Evolutionary conservation across 2,113 vertebrate species (phyloP).

Genomic region (Podiceps cristatus): DNA sequence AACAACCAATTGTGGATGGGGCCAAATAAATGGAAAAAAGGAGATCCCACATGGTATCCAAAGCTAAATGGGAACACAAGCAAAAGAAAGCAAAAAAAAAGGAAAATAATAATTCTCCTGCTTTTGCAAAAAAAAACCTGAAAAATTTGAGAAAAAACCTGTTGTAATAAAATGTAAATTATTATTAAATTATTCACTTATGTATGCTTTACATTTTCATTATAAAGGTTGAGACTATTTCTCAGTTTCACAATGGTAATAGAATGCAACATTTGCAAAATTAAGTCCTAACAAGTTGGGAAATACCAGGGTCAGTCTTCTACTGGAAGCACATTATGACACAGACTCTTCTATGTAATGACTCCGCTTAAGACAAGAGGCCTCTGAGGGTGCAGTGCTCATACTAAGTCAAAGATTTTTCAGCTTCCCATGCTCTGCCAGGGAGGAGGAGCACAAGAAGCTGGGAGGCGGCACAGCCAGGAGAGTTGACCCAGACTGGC

Average conservation of each 20-base stretch:
- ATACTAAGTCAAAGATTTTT: no score
- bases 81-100: background rate
- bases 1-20: background rate
- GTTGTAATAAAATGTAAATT: background rate
- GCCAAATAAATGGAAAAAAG: background rate
- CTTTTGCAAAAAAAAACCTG: background rate
- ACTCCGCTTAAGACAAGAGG: background rate
- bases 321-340: background rate
- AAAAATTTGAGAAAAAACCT: fast-evolving
- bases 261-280: background rate
- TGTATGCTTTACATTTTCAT: background rate
- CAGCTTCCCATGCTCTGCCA: no score
- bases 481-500: no score
- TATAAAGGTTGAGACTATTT: background rate
- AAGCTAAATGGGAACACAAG: background rate
- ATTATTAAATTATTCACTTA: background rate
- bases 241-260: background rate
- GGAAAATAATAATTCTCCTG: background rate
- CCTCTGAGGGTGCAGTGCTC: background rate
- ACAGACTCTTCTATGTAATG: background rate
- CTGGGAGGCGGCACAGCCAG: no score
- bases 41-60: background rate
- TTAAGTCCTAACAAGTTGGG: background rate
- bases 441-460: no score
- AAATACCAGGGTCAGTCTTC: background rate